Base-by-base conservation (phyloP, 2,113 vertebrate genomes). In the Gorsachius goisagi region DNA sequence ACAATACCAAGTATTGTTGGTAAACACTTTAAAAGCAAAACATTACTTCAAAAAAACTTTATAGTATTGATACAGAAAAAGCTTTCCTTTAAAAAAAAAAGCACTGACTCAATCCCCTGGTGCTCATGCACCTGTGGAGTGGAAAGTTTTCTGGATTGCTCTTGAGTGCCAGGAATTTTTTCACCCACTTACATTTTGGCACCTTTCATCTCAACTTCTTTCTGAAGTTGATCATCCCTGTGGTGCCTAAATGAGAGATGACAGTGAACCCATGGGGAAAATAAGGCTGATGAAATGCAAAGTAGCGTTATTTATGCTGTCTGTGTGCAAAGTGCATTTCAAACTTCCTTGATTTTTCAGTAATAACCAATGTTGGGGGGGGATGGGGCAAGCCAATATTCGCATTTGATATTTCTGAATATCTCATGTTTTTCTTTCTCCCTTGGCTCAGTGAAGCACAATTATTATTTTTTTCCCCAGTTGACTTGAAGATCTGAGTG, bases 271-370 rank as follows among this genome's bases (percentile, higher is more conserved):
- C 95, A 92, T 89, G 73, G 95, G 95, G 96, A 93, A 97, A 97
- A 97, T 91, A 85, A 91, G 80, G 89, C 77, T 95, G 95, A 95
- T 95, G 92, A 97, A 95, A 97, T 96, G 90, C 96, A 97, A 96
- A 97, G 69, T 12, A 95, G 89, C 0, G 0, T 85, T 96, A 89
- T 92, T 97, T 95, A 93, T 96, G 94, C 92, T 28, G 89, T 63
- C 91, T 91, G 94, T 89, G 91, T 76, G 77, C 85, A 89, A 93
- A 97, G 94, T 82, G 80, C 94, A 92, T 96, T 97, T 93, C 94
- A 92, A 94, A 95, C 94, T 92, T 92, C 73, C 95, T 82, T 92
- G 91, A 92, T 95, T 97, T 95, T 85, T 87, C 93, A 89, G 53
- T 79, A 95, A 92, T 79, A 96, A 94, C 89, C 84, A 69, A 1